These are phyloP conservation scores for Poeciliopsis occidentalis DNA, from an alignment of 2,113 vertebrate species.

Conservation along the genomic window DNA sequence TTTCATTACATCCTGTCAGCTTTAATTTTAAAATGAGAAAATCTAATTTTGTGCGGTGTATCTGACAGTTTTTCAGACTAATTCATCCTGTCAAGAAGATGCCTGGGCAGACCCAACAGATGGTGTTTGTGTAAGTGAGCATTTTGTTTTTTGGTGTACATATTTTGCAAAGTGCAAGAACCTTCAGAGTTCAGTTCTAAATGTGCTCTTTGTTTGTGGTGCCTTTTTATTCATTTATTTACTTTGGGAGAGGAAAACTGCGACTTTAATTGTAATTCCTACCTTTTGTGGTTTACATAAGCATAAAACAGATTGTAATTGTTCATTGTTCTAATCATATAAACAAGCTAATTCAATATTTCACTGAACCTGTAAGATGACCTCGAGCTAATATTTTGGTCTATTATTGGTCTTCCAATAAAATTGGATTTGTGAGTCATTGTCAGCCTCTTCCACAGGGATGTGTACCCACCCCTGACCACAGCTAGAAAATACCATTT, in stretches of 20 bases:
- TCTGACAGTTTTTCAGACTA: constrained; percentile 77
- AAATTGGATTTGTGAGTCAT: constrained; percentile 28
- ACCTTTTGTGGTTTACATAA: constrained; percentile 25
- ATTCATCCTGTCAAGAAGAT: constrained; percentile 77
- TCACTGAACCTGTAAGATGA: constrained; percentile 10
- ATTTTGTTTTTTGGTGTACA: constrained; percentile 51
- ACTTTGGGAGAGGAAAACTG: background rate
- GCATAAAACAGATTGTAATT: constrained; percentile 14
- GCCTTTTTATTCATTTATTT: constrained; percentile 14
- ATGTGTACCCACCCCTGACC: constrained; percentile 28
- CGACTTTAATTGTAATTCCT: constrained; percentile 7
- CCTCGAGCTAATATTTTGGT: constrained; percentile 12
- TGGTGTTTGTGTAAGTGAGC: constrained; percentile 75
- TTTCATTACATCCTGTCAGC: constrained; percentile 78
- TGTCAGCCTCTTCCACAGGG: constrained; percentile 27
- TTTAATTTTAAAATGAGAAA: constrained; percentile 76
- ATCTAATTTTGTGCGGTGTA: constrained; percentile 74
- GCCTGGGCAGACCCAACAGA: constrained; percentile 71
- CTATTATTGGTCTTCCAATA: constrained; percentile 25
- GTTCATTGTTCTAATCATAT: constrained; percentile 7
- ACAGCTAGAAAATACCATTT: constrained; percentile 46
- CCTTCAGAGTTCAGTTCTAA: constrained; percentile 42
- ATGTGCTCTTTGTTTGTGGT: background rate
- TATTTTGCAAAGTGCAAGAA: constrained; percentile 45
- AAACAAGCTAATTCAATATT: constrained; percentile 3